Conservation (phyloP, 2,113 vertebrate species). For the Erinaceus europaeus region DNA sequence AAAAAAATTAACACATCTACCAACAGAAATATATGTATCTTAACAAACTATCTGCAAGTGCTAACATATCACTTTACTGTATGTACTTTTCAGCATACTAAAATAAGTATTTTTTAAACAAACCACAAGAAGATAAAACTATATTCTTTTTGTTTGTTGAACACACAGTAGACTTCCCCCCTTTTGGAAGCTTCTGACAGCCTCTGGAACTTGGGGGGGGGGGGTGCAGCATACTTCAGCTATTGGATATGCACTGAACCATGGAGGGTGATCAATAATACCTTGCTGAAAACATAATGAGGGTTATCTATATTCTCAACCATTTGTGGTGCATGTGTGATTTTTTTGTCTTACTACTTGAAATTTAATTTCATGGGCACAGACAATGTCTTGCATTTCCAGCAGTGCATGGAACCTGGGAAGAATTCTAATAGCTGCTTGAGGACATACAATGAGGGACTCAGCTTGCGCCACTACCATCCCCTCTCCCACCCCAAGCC, state of each 20-base stretch:
- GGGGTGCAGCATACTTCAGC: not conserved
- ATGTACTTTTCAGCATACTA: not conserved
- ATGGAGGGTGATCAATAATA: not conserved
- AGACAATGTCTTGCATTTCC: not conserved
- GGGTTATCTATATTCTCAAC: not conserved
- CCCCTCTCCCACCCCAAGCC: not conserved
- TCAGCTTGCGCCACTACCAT: not conserved
- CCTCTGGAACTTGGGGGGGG: not conserved
- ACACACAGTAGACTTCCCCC: not conserved
- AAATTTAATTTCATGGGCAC: not conserved
- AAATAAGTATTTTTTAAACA: not conserved
- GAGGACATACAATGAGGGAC: not conserved
- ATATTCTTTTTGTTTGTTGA: no score
- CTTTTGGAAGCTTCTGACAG: not conserved
- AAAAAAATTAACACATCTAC: no score
- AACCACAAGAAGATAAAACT: not conserved
- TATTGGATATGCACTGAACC: not conserved
- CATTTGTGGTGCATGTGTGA: not conserved
- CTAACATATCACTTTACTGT: not conserved
- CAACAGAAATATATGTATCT: not conserved
- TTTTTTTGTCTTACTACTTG: constrained; percentile 1
- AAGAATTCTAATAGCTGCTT: not conserved
- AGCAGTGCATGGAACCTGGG: not conserved
- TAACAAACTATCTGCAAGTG: not conserved
- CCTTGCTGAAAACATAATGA: not conserved